Conservation (phyloP, 1,140 invertebrate genomes). For the Scaptomyza pallida region DNA sequence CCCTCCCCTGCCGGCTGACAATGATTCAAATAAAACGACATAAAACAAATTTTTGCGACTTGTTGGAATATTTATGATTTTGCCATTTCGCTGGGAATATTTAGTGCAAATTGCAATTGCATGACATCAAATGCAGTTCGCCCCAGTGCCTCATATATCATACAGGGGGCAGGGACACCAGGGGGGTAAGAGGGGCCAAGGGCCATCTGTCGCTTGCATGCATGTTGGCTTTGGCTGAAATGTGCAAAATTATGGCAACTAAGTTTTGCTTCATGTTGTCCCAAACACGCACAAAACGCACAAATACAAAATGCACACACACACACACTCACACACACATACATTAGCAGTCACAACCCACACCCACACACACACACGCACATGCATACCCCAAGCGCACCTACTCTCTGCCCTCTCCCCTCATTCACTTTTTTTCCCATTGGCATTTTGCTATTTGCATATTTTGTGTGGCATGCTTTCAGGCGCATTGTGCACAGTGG, state of each 20-base stretch:
- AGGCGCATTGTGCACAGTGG: conserved; percentile 65
- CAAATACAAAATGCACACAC: conserved; percentile 4
- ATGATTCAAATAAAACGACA: conserved; percentile 42
- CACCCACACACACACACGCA: conserved; percentile 10
- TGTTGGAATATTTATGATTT: conserved; percentile 64
- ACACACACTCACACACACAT: conserved; percentile 16
- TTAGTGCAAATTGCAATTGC: conserved; percentile 73
- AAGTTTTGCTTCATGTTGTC: conserved; percentile 70
- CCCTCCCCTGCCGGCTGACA: too few species aligned
- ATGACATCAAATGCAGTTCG: conserved; percentile 69
- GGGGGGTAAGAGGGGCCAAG: neutral
- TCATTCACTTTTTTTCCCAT: conserved; percentile 7
- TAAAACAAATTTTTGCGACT: conserved; percentile 34
- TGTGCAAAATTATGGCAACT: conserved; percentile 80
- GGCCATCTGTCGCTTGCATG: conserved; percentile 63
- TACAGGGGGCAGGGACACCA: neutral
- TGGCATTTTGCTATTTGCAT: conserved; percentile 46
- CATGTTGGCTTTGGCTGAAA: conserved; percentile 53
- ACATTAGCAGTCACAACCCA: conserved; percentile 4
- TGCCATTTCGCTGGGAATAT: conserved; percentile 38
- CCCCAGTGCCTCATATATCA: conserved; percentile 45
- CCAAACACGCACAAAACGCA: conserved; percentile 57
- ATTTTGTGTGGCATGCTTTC: conserved; percentile 59
- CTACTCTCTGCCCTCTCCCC: neutral
- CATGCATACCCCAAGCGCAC: conserved; percentile 9